Evolutionary conservation across 2,797 vertebrate genomes (phyloP), one percentile per base, ranked within the genome.

Genomic region (Xiphophorus birchmanni): DNA sequence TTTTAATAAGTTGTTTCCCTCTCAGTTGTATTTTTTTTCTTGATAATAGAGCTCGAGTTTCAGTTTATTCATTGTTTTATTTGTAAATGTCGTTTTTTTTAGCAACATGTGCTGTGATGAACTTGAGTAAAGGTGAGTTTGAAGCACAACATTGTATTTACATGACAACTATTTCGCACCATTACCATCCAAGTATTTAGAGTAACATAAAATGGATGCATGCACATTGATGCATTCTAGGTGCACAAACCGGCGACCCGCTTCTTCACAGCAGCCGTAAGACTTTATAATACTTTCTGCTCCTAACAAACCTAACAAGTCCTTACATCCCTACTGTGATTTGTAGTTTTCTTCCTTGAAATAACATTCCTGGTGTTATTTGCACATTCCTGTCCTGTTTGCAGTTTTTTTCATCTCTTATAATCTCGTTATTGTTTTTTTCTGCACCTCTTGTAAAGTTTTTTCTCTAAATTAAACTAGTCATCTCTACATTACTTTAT

Each of bases 21-120:
- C 23, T 13, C 29, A 15, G 15, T 8, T 32, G 58, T 60, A 35
- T 18, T 63, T 47, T 63, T 74, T 50, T 56, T 21, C 4, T 0
- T 77, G 1, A 65, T 60, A 32, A 2, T 80, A 0, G 78, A 67
- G 56, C 13, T 21, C 76, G 23, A 60, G 1, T 75, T 44, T 73
- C 1, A 6, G 37, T 54, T 9, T 13, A n/a, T 52, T 13, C 13
- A 58, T 0, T 18, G 17, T 74, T 58, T 37, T 81, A 37, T 60
- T 35, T 8, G 3, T 42, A 17, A 35, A 4, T 48, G 12, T 80
- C 3, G 58, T 81, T 79, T 48, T 18, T 48, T 82, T 73, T 81
- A 87, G 84, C 1, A 0, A 29, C 18, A 32, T 78, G 48, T 47
- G 42, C 13, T 2, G 0, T 32, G 29, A 37, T 0, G 0, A 0